Conservation (phyloP, 2,113 vertebrate species). For the Chlamydotis undulata region DNA sequence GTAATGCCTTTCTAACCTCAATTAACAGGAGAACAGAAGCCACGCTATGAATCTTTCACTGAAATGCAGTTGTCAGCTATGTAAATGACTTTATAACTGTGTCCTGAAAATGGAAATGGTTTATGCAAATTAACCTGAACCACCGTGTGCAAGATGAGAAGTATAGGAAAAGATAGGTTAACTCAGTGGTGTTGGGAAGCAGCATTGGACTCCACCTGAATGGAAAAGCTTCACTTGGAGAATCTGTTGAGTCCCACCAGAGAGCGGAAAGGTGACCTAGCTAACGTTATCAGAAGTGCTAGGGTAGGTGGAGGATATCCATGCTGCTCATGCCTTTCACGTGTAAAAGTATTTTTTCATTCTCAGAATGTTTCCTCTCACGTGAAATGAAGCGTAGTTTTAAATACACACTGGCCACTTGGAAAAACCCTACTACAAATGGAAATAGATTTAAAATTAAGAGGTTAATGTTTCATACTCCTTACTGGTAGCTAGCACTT, state of each 20-base stretch:
- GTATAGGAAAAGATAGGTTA: neutral
- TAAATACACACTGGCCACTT: neutral
- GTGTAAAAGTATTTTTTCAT: neutral
- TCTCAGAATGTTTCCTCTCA: neutral
- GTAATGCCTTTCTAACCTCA: constrained; percentile 45
- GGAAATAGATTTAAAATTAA: neutral
- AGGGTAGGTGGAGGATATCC: neutral
- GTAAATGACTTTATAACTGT: constrained; percentile 20
- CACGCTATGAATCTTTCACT: neutral
- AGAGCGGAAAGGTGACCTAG: neutral
- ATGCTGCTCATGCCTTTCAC: neutral
- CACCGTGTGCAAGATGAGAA: neutral
- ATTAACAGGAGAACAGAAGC: constrained; percentile 44
- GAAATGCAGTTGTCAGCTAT: constrained; percentile 26
- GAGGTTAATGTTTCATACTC: neutral
- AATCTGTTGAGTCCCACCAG: neutral
- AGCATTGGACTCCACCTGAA: neutral
- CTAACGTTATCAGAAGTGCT: neutral
- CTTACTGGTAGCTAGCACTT: neutral
- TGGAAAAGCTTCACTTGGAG: neutral
- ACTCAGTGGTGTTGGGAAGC: neutral
- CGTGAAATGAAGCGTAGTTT: neutral
- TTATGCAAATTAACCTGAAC: constrained; percentile 37
- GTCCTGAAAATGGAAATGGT: constrained; percentile 18
- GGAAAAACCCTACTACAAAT: neutral